These are phyloP conservation scores for Congeria kusceri DNA, from an alignment of 2,888 invertebrate genomes.

Conservation along the genomic window DNA sequence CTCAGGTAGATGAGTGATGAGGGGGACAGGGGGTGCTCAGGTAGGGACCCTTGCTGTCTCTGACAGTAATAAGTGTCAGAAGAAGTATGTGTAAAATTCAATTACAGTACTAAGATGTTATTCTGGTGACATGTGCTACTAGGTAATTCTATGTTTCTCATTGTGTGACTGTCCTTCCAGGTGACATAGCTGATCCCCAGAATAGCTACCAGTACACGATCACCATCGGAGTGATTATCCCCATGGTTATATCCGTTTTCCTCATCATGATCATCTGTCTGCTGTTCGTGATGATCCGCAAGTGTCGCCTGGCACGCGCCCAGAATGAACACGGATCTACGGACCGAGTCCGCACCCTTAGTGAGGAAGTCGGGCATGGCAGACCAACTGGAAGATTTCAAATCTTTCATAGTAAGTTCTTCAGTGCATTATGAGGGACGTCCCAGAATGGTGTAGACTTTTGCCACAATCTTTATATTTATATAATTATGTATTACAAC, in stretches of 20 bases:
- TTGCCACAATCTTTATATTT: no score
- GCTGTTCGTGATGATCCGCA: conserved; percentile 76
- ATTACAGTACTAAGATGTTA: no score
- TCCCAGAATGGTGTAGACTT: no score
- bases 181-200: conserved; percentile 32
- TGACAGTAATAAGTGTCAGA: no score
- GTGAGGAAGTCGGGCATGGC: conserved; percentile 50
- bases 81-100: no score
- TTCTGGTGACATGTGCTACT: no score
- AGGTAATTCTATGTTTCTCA: no score
- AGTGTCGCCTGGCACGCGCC: conserved; percentile 66
- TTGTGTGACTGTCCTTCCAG: conserved; percentile 29
- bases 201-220: conserved; percentile 66
- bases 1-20: conserved; percentile 60
- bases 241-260: conserved; percentile 77
- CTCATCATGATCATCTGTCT: conserved; percentile 77
- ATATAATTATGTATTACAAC: no score
- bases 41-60: no score
- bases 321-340: conserved; percentile 14
- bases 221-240: conserved; percentile 78
- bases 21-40: conserved; percentile 3
- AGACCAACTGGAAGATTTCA: background rate
- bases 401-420: background rate
- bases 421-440: no score
- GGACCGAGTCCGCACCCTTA: conserved; percentile 43